These are phyloP conservation scores for Morelia viridis DNA, from an alignment of 2,797 vertebrate genomes.

Conservation along the genomic window DNA sequence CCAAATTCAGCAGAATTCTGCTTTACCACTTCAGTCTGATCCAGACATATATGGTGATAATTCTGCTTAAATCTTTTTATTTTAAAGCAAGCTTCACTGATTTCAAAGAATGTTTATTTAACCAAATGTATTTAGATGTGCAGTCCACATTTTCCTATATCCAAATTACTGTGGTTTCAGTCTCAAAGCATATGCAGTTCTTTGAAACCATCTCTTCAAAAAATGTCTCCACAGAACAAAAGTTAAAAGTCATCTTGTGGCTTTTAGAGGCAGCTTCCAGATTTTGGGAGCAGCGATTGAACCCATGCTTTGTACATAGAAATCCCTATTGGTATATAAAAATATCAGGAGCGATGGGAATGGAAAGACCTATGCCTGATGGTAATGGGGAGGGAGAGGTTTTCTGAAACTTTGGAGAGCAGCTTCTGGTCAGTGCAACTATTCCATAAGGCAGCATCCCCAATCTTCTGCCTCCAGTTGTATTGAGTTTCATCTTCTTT, in stretches of 20 bases:
- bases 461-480: background rate
- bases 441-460: background rate
- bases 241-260: background rate
- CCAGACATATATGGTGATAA: background rate
- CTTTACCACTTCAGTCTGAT: background rate
- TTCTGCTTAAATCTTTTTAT: background rate
- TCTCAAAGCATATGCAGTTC: background rate
- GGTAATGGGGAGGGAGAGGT: background rate
- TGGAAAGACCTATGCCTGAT: background rate
- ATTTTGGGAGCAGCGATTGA: background rate
- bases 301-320: background rate
- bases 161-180: background rate
- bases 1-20: background rate
- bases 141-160: background rate
- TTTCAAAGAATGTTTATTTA: background rate
- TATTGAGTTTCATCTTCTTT: background rate
- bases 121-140: background rate
- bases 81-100: background rate
- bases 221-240: background rate
- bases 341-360: background rate
- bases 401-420: background rate
- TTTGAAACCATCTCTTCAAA: background rate
- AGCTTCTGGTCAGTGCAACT: background rate
- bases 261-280: background rate
- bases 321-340: background rate